Percentiles rank a stretch among this genome's conserved stretches.
These are phyloP conservation scores for Drosophila seguyi DNA, from an alignment of 1,140 invertebrate genomes.

Conservation along the genomic window DNA sequence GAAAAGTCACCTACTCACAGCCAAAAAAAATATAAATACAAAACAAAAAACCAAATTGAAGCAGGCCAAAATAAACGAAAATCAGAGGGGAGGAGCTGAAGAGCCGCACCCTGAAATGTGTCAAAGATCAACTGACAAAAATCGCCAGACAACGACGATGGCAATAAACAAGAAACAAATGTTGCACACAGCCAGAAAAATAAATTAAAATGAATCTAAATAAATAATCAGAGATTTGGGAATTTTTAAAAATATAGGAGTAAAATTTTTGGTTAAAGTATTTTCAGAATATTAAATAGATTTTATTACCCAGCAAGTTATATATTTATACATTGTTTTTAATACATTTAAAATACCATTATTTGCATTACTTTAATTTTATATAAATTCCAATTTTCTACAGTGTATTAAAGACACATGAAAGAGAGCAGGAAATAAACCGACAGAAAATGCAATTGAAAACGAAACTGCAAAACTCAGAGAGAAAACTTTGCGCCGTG, in stretches of 20 bases:
- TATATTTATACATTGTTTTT: background rate
- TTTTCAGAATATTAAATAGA: too few species aligned
- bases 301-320: too few species aligned
- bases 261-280: too few species aligned
- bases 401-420: conserved; percentile 7
- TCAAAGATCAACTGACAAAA: conserved; percentile 84
- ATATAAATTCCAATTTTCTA: background rate
- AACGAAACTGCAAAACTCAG: conserved; percentile 64
- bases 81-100: conserved; percentile 18
- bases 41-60: conserved; percentile 48
- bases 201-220: background rate
- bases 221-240: background rate
- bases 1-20: conserved; percentile 75
- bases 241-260: background rate
- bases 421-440: conserved; percentile 60
- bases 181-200: conserved; percentile 29
- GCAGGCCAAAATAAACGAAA: conserved; percentile 38
- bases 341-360: background rate
- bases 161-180: conserved; percentile 69
- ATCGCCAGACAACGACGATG: conserved; percentile 59
- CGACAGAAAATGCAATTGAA: conserved; percentile 69
- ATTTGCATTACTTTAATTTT: background rate
- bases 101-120: conserved; percentile 77
- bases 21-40: conserved; percentile 28
- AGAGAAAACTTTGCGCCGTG: conserved; percentile 53